Conservation (phyloP, 2,113 vertebrate genomes). For the Sprattus sprattus region DNA sequence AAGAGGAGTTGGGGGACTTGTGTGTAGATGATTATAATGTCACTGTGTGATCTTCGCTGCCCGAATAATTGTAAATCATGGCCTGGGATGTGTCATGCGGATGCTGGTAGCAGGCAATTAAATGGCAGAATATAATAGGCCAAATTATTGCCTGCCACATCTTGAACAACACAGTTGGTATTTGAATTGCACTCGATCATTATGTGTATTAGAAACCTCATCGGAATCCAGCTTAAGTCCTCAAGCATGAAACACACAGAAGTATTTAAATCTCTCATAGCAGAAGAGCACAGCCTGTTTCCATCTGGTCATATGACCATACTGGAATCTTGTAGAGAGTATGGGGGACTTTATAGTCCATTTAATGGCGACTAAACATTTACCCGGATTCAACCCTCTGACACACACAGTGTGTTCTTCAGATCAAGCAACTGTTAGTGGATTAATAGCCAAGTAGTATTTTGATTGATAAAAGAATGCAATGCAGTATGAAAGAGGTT, state of each 20-base stretch:
- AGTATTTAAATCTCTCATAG: slow-evolving; percentile 96
- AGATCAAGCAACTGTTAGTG: neutral
- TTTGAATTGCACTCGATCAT: slow-evolving; percentile 98
- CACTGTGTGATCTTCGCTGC: slow-evolving; percentile 94
- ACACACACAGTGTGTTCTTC: neutral
- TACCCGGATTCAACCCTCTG: neutral
- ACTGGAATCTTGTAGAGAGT: neutral
- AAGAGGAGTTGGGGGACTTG: neutral
- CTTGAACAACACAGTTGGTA: slow-evolving; percentile 97
- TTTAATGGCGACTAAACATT: neutral
- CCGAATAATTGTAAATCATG: slow-evolving; percentile 97
- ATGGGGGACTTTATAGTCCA: neutral
- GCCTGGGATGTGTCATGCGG: slow-evolving; percentile 93
- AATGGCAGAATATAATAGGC: slow-evolving; percentile 97
- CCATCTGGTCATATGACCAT: neutral
- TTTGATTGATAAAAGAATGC: too few species aligned
- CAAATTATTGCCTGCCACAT: slow-evolving; percentile 97
- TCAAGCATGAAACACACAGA: slow-evolving; percentile 85
- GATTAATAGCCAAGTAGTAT: too few species aligned
- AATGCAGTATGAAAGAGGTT: too few species aligned
- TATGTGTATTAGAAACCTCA: slow-evolving; percentile 95
- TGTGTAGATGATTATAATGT: slow-evolving; percentile 95
- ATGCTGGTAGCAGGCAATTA: slow-evolving; percentile 95
- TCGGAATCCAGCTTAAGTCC: slow-evolving; percentile 91
- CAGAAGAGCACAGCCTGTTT: slow-evolving; percentile 56